These are phyloP conservation scores for Stichodactyla mertensii DNA, from an alignment of 64 coral and sea anemone genomes.

Conservation along the genomic window DNA sequence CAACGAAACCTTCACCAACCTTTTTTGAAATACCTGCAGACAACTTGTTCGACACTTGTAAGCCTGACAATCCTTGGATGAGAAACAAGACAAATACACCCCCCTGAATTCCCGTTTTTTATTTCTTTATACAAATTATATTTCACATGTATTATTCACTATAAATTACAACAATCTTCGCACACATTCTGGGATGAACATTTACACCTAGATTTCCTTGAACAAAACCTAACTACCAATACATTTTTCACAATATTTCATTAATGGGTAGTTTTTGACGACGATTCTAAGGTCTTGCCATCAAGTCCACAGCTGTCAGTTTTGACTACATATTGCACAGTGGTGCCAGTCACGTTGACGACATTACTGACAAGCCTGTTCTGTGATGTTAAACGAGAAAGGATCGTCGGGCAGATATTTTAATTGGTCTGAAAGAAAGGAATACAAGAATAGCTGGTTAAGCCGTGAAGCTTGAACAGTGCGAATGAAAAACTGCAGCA, in stretches of 20 bases:
- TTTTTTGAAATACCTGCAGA: no score
- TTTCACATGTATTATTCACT: background rate
- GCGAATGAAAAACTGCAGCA: no score
- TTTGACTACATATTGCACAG: background rate
- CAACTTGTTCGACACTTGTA: no score
- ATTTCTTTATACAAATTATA: background rate
- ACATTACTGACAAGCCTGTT: slow-evolving; percentile 3
- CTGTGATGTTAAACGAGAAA: slow-evolving; percentile 47
- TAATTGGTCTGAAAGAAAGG: slow-evolving; percentile 55
- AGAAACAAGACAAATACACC: no score
- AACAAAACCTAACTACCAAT: no score
- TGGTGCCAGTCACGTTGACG: background rate
- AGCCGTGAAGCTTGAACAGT: background rate
- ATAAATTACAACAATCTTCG: background rate
- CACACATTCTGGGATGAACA: background rate
- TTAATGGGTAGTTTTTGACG: background rate
- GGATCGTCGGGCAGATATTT: slow-evolving; percentile 73
- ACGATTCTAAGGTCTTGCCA: background rate
- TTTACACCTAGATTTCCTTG: no score
- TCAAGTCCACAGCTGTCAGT: background rate
- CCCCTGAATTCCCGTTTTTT: no score
- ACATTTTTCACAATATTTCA: no score
- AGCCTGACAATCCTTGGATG: no score
- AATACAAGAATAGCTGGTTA: background rate
- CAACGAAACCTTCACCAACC: no score